phyloP scores from a whole-genome alignment of 2,797 vertebrate species.

The Pitangus sulphuratus region DNA sequence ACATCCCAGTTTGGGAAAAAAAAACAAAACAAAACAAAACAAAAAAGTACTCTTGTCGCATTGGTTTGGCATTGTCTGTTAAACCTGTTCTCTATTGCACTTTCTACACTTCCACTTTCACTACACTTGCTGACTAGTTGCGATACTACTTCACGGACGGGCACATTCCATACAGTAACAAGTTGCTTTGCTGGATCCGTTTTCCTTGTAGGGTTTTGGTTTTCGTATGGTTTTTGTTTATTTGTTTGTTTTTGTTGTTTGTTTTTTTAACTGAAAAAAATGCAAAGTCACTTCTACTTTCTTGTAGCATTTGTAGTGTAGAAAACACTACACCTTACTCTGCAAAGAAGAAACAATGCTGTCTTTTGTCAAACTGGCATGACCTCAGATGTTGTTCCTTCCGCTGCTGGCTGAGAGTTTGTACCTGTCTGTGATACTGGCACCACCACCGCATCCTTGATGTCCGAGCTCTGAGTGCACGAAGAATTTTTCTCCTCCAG shows the following conservation, averaged over 20 bases:
- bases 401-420: slow-evolving; percentile 47
- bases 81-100: slow-evolving; percentile 38
- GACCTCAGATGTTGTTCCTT: slow-evolving; percentile 68
- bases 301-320: slow-evolving; percentile 33
- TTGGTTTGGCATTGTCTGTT: slow-evolving; percentile 55
- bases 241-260: not conserved
- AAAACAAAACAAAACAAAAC: too few relatives aligned
- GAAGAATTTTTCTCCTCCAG: slow-evolving; percentile 79
- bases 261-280: slow-evolving; percentile 14
- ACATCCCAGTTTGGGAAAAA: not conserved
- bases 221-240: not conserved
- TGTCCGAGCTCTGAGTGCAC: slow-evolving; percentile 68
- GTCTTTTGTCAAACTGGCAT: slow-evolving; percentile 80
- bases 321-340: not conserved
- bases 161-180: slow-evolving; percentile 40
- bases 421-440: slow-evolving; percentile 78
- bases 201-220: not conserved
- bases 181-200: slow-evolving; percentile 30
- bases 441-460: slow-evolving; percentile 79
- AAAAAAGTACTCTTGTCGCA: not conserved
- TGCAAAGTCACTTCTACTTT: slow-evolving; percentile 45
- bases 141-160: slow-evolving; percentile 27
- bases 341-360: not conserved
- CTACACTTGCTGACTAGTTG: slow-evolving; percentile 58
- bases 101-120: slow-evolving; percentile 56